phyloP scores from a whole-genome alignment of 2,113 vertebrate genomes.

The Falcunculus frontatus region DNA sequence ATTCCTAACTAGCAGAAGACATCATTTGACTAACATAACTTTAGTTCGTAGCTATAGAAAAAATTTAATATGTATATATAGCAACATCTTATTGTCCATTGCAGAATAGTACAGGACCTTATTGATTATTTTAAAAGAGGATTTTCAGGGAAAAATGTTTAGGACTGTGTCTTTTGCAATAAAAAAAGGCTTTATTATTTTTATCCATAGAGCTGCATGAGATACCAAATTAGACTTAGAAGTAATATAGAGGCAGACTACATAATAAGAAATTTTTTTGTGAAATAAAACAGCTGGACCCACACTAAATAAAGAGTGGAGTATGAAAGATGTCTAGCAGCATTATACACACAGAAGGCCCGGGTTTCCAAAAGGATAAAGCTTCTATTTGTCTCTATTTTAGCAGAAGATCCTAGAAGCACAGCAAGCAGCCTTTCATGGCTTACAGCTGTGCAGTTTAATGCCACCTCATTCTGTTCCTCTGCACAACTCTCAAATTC shows the following conservation, averaged over 20 bases:
- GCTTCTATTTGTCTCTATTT: not conserved
- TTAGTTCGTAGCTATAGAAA: not conserved
- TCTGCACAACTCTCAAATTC: not conserved
- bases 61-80: not conserved
- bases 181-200: not conserved
- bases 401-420: not conserved
- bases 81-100: not conserved
- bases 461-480: not conserved
- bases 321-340: not conserved
- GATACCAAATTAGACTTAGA: not conserved
- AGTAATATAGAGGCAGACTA: not conserved
- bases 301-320: not conserved
- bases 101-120: not conserved
- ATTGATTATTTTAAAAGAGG: not conserved
- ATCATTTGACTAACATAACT: not conserved
- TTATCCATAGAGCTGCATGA: not conserved
- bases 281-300: not conserved
- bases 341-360: not conserved
- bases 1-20: not conserved
- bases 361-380: not conserved
- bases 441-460: not conserved
- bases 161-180: not conserved
- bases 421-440: not conserved
- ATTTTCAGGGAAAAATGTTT: not conserved
- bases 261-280: not conserved